Percentiles rank a stretch among this genome's conserved stretches.
Conservation (phyloP, 1,140 invertebrate genomes). For the Aphis gossypii region DNA sequence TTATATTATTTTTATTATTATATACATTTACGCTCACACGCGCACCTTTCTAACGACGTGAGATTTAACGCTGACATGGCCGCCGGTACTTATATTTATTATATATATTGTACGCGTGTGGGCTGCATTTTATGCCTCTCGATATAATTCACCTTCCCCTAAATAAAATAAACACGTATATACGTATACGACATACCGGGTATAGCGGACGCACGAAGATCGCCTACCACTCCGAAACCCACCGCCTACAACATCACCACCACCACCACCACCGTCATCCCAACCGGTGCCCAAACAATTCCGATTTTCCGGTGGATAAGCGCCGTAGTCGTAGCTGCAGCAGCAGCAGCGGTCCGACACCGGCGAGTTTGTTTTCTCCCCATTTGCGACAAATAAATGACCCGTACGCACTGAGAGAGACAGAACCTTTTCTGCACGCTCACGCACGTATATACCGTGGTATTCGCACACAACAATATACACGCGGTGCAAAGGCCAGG, state of each 20-base stretch:
- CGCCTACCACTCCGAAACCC: not conserved
- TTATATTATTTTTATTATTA: not conserved
- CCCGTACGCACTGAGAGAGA: not conserved
- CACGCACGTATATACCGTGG: not conserved
- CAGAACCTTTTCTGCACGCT: slow-evolving; percentile 28
- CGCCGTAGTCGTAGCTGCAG: not conserved
- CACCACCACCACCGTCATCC: not conserved
- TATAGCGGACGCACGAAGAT: not conserved
- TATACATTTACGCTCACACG: not conserved
- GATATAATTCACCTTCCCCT: slow-evolving; percentile 27
- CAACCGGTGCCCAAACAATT: not conserved
- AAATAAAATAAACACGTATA: not conserved
- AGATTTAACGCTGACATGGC: slow-evolving; percentile 35
- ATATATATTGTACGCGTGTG: not conserved
- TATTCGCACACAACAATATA: not conserved
- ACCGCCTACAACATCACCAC: not conserved
- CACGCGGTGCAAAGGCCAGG: not conserved
- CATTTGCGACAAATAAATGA: slow-evolving; percentile 24
- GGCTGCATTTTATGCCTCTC: slow-evolving; percentile 14
- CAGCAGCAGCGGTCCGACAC: not conserved
- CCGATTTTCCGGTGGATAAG: slow-evolving; percentile 47
- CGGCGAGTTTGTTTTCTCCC: slow-evolving; percentile 26
- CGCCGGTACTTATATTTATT: not conserved
- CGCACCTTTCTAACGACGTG: slow-evolving; percentile 44
- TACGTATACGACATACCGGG: not conserved